These are phyloP conservation scores for Leptestheria dahalacensis DNA, from an alignment of 1,140 invertebrate genomes.

Conservation along the genomic window DNA sequence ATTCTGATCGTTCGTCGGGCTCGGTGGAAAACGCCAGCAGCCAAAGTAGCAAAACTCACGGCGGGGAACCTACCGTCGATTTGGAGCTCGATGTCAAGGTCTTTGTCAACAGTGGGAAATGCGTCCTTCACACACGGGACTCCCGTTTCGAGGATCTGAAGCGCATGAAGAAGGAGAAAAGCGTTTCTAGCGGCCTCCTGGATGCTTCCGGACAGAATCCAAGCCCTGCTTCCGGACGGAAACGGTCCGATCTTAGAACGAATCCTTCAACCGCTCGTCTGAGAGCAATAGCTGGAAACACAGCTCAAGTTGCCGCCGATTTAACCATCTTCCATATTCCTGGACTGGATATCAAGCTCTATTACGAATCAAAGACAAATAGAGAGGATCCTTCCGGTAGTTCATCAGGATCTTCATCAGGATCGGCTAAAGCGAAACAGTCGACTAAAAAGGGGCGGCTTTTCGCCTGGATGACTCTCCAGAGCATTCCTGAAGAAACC, in stretches of 20 bases:
- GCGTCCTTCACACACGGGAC: conserved; percentile 88
- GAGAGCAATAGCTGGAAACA: conserved; percentile 24
- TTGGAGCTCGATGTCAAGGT: conserved; percentile 93
- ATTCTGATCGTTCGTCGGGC: not conserved
- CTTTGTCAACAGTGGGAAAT: conserved; percentile 90
- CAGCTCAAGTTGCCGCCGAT: conserved; percentile 46
- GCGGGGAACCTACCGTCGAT: conserved; percentile 86
- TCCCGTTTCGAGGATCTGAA: conserved; percentile 48
- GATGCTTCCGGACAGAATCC: conserved; percentile 31
- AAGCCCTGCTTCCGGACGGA: conserved; percentile 15
- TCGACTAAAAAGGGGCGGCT: conserved; percentile 76
- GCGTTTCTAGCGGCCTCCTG: conserved; percentile 50
- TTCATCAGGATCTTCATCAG: conserved; percentile 1
- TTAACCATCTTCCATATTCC: conserved; percentile 88
- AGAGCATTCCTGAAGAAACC: conserved; percentile 89
- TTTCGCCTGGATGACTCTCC: conserved; percentile 88
- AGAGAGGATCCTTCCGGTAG: conserved; percentile 24
- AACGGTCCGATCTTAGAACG: conserved; percentile 19
- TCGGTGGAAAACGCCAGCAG: not conserved
- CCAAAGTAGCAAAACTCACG: not conserved
- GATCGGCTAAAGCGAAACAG: conserved; percentile 6
- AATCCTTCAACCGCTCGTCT: conserved; percentile 24
- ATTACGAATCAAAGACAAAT: conserved; percentile 67
- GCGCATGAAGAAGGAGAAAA: conserved; percentile 48
- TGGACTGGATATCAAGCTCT: conserved; percentile 80